Base-by-base conservation (phyloP, 92 coral and sea anemone genomes). In the Bergia puertoricense region DNA sequence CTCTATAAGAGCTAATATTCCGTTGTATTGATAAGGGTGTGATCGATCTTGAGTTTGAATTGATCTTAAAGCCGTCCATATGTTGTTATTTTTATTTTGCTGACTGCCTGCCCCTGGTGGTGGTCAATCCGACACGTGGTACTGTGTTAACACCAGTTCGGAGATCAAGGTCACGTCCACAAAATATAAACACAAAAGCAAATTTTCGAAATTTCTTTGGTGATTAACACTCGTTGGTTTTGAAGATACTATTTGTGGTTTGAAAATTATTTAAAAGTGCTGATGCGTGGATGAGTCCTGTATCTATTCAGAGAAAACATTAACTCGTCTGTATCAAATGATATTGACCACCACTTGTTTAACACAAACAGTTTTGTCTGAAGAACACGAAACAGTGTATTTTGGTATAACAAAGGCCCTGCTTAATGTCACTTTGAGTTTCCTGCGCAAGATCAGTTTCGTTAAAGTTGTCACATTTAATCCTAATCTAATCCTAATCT, bases 91-190 rank as follows among this genome's bases (percentile, higher is more conserved):
- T 0, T 37, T 38, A 30, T 1, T 18, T 76, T 16, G 1, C 48
- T 13, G 50, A 76, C 8, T 18, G 59, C 59, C 59, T 10, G 59
- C 59, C 76, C 20, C 46, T 39, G 77, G 77, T 76, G 80, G 80
- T 11, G 80, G 42, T 7, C 80, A 16, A 76, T 76, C 42, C 44
- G 80, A 76, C 80, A 76, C 80, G 80, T 76, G 80, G 50, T 62
- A 23, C 20, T 23, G 30, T 54, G 59, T 54, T 54, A 42, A 76
- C 80, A 45, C 43, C 15, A 3, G 38, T 9, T 4, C 41, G 3
- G 79, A 6, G 45, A 20, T 30, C 80, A 76, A 76, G 80, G 80
- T 76, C 79, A 76, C 79, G 79, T 76, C 42, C 23, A 76, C 50
- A 76, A 76, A 76, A 76, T 42, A 22, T 42, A 76, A 76, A 76